Base-by-base conservation (phyloP, 2,113 vertebrate species). In the Pelecanus crispus region DNA sequence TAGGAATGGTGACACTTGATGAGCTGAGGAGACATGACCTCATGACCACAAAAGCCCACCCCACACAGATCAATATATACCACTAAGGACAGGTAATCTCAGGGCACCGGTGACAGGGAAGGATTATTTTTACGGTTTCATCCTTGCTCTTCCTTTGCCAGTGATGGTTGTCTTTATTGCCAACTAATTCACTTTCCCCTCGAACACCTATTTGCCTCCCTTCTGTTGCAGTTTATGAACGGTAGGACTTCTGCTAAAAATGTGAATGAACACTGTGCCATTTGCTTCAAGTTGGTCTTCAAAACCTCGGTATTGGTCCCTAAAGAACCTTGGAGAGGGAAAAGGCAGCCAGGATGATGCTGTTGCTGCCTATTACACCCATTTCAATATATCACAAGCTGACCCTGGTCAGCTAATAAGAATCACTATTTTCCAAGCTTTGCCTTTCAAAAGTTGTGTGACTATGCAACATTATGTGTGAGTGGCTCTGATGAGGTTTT, bases 1-100 rank as follows among this genome's bases (percentile, higher is more conserved):
- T 42, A 77, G 42, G 49, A 67, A 29, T 0, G 4, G 32, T 24
- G 59, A 72, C 19, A 42, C 34, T 11, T 49, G 62, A 42, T 12
- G 40, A 83, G 47, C 14, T 0, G 13, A 63, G 68, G 24, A 80
- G 28, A 92, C 24, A 28, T 3, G 17, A 21, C 10, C 38, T 61
- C 90, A 59, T 0, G 2, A 55, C 47, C 40, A 52, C 0, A 2
- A 31, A 44, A 79, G n/a, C 12, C 38, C 38, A 68, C 9, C 17
- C 44, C 49, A 45, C 25, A 13, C 18, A 50, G 42, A 47, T 47
- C 34, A 49, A 3, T 24, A 45, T 0, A 0, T 18, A 55, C 44
- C 45, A 70, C 17, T 81, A 70, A 71, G n/a, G 49, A 81, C n/a
- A 92, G 32, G 32, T 40, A 34, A 74, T 61, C 31, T 56, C 50